Evolutionary conservation across 2,888 invertebrate species (phyloP), one percentile per base, ranked within the genome.

Genomic region (Halictus ligatus): DNA sequence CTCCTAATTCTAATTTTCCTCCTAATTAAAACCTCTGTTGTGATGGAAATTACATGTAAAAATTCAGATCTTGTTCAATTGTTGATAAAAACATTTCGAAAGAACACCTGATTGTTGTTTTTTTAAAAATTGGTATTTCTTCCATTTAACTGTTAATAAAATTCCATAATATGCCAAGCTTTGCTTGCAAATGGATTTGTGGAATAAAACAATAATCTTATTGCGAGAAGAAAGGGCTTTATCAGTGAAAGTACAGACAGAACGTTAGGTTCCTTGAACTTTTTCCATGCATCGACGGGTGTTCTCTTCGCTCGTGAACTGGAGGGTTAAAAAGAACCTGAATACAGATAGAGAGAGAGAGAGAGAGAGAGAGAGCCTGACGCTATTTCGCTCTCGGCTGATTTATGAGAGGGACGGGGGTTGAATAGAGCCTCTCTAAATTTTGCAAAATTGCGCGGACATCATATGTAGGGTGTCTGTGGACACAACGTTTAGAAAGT

Each of bases 291-390:
- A 64, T 64, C 8, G 64, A 29, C 64, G 64, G 29, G 29, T 18
- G 29, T 64, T 64, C 64, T 64, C 64, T 64, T 64, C 8, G 8
- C 64, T 64, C 18, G 29, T 64, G 29, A 29, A 64, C 29, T 8
- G 64, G 29, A 29, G 29, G 64, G 64, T 64, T 64, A 29, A 29
- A 64, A 64, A 64, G 64, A 29, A 29, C 29, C 29, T 64, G 64
- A 64, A 64, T 64, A 64, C 64, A 64, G 64, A 64, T 64, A 64
- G n/a, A n/a, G n/a, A n/a, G n/a, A n/a, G n/a, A n/a, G n/a, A n/a
- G n/a, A n/a, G n/a, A n/a, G n/a, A n/a, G n/a, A n/a, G n/a, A n/a
- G n/a, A n/a, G n/a, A n/a, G 29, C 18, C 64, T 64, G 64, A 29
- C 64, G 29, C 64, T 64, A 64, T 64, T 64, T 64, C 64, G 64